Evolutionary conservation across 2,113 vertebrate species (phyloP), one percentile per base, ranked within the genome.

Genomic region (Sturnira hondurensis): DNA sequence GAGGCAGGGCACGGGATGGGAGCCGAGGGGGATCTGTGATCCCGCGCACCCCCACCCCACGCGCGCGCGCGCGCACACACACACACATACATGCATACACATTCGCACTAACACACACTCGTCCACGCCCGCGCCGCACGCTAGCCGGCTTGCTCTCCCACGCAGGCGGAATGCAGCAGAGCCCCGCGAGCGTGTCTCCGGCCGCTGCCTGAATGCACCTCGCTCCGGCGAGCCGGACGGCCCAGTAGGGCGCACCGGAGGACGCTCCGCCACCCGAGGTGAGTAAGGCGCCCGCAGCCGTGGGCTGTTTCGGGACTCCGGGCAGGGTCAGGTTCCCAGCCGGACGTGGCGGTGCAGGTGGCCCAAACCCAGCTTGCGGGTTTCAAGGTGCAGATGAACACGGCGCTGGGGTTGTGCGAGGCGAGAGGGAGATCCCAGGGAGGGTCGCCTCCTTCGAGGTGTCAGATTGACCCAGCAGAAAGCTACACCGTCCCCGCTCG

Each of bases 121-220:
- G 68, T 73, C 31, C 78, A 78, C 97, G 78, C 94, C 92, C 94
- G 91, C 89, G 91, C 93, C 76, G 50, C 86, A 65, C 95, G 36
- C 89, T 74, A 68, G 77, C 96, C 91, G 88, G 95, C 94, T 96
- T 3, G 65, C 86, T 94, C 96, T 96, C 94, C 97, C 96, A 97
- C 93, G 93, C 96, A 95, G 87, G 86, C 95, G 78, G 80, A 82
- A 97, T 95, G 97, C 97, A 86, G 97, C 97, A 89, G 74, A 89
- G 94, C 94, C 86, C 3, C 73, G 94, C 50, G 77, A 94, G 92
- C 87, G 97, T 0, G 92, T 93, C 95, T 88, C 91, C 52, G 8
- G 91, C 95, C 61, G 95, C 96, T 28, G 93, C 95, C 90, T 97
- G 97, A 93, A 95, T 93, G 97, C 95, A 24, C 93, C 22, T 67